Conservation (phyloP, 2,797 vertebrate species). For the Chiloscyllium punctatum region DNA sequence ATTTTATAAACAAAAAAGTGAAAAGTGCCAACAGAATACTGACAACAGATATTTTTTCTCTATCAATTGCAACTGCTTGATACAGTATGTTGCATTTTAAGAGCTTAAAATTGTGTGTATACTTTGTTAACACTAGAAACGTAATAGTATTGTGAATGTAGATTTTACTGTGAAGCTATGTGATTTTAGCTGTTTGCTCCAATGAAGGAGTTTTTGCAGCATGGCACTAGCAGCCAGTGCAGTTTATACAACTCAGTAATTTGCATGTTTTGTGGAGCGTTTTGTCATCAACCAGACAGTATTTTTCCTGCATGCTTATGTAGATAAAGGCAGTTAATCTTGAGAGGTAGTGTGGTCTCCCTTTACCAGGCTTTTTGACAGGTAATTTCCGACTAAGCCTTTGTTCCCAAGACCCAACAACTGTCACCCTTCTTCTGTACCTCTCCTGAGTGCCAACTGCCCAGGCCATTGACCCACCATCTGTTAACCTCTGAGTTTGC, state of each 20-base stretch:
- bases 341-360: constrained; percentile 71
- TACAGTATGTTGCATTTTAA: constrained; percentile 81
- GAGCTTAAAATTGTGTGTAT: constrained; percentile 81
- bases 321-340: constrained; percentile 77
- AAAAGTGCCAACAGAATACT: constrained; percentile 82
- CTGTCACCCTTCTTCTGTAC: constrained; percentile 76
- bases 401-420: constrained; percentile 76
- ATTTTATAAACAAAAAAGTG: constrained; percentile 75
- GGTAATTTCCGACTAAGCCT: constrained; percentile 76
- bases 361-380: constrained; percentile 76
- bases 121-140: constrained; percentile 85
- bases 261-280: constrained; percentile 85
- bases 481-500: constrained; percentile 83
- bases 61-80: constrained; percentile 79
- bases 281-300: constrained; percentile 82
- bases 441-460: constrained; percentile 80
- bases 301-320: constrained; percentile 79
- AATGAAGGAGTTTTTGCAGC: constrained; percentile 72
- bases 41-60: constrained; percentile 78
- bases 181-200: constrained; percentile 80
- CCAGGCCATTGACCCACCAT: constrained; percentile 76
- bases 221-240: constrained; percentile 77
- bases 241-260: constrained; percentile 81
- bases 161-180: constrained; percentile 85
- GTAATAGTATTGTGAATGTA: constrained; percentile 86